Conservation (phyloP, 1,140 invertebrate species). For the Conus betulinus region DNA sequence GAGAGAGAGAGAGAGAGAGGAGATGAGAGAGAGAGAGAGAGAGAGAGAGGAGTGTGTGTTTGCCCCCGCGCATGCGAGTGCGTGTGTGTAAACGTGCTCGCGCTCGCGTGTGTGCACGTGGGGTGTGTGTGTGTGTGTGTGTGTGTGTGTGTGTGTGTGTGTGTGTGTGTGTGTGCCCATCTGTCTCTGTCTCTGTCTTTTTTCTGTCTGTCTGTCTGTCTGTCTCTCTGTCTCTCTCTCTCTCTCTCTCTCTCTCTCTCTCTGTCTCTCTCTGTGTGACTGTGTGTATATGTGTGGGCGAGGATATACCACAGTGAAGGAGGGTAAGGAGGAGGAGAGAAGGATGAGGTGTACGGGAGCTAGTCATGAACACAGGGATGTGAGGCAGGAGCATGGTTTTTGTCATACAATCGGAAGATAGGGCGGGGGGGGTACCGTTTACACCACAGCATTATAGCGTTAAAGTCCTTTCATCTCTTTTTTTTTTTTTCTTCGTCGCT, state of each 20-base stretch:
- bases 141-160: neutral
- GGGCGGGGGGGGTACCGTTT: neutral
- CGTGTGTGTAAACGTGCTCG: no score
- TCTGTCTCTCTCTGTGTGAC: conserved; percentile 10
- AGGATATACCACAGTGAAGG: neutral
- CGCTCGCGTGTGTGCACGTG: neutral
- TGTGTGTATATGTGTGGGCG: neutral
- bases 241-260: conserved; percentile 22
- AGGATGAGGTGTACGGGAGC: neutral
- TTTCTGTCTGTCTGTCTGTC: neutral
- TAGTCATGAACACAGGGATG: neutral
- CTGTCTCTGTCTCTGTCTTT: neutral
- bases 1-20: no score
- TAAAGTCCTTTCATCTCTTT: neutral
- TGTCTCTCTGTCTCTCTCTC: conserved; percentile 5
- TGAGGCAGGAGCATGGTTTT: no score
- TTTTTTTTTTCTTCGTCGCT: neutral
- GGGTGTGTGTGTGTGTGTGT: no score
- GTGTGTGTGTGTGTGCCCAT: neutral
- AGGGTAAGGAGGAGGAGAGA: no score
- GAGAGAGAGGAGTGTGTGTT: no score
- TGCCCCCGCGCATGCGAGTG: neutral
- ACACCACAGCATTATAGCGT: neutral
- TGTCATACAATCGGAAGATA: no score
- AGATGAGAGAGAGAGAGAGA: no score